Conservation (phyloP, 2,888 invertebrate genomes). For the Sinhomidia bicolor region DNA sequence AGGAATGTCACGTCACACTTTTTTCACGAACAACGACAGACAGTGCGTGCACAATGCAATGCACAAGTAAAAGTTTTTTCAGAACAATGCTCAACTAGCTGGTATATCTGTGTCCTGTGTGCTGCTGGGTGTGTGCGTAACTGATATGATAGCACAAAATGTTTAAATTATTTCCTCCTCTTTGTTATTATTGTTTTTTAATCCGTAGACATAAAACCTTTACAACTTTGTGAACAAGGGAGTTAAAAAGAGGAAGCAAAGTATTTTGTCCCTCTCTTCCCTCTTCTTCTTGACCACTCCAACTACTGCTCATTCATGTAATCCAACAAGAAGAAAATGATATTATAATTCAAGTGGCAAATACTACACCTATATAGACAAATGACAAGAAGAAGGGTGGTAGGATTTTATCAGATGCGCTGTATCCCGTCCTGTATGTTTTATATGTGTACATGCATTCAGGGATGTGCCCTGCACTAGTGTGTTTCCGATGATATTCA, state of each 20-base stretch:
- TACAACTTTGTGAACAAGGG: neutral
- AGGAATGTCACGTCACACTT: constrained; percentile 22
- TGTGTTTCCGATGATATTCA: neutral
- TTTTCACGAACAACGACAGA: neutral
- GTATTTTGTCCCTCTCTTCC: neutral
- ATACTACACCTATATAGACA: neutral
- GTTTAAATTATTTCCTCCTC: constrained; percentile 1
- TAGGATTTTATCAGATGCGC: constrained; percentile 48
- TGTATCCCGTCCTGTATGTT: constrained; percentile 42
- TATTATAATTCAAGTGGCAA: neutral
- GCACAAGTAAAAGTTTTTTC: constrained; percentile 32
- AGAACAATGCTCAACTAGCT: neutral
- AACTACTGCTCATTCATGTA: constrained; percentile 6
- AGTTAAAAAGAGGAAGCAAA: constrained; percentile 44
- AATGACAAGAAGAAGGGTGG: constrained; percentile 45
- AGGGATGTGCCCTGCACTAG: constrained; percentile 36
- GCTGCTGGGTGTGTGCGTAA: constrained; percentile 24
- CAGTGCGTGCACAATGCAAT: neutral
- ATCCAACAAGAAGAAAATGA: neutral
- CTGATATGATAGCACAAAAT: constrained; percentile 36
- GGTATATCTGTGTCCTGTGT: too few species aligned
- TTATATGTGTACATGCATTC: constrained; percentile 5
- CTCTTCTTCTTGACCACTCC: constrained; percentile 34
- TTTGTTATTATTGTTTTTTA: neutral
- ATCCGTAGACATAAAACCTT: neutral